Base-by-base conservation (phyloP, 2,797 vertebrate genomes). In the Champsocephalus esox region DNA sequence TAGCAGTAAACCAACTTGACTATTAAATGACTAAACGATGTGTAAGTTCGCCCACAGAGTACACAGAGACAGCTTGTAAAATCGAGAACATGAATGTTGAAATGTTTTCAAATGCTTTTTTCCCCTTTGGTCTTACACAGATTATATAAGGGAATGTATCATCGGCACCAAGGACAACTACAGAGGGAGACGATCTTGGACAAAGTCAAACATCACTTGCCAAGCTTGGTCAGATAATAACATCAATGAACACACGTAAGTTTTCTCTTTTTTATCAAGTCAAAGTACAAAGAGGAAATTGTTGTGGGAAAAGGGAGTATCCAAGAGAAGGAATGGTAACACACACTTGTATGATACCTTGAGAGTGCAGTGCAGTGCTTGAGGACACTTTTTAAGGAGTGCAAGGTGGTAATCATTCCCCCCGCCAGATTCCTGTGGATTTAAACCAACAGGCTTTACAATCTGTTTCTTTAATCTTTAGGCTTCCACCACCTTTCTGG, bases 191-290 rank as follows among this genome's bases (percentile, higher is more conserved):
- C 95, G 95, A 76, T 97, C 97, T 56, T 92, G 96, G 90, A 99
- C 97, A 2, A 98, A 93, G 93, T 97, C 95, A 14, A 98, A 97
- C 88, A 96, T 98, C 78, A 95, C 94, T 59, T 99, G 98, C 89
- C 98, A 99, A 85, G 94, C 96, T 9, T 99, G 98, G 98, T 96
- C 95, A 87, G 97, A 97, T 81, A 97, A 96, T 89, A 96, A 96
- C 88, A 98, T 98, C 79, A 98, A 99, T 24, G 98, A 99, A 72
- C 98, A 99, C 95, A 97, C 95, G 97, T 98, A 95, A 96, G 96
- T 90, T 19, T 21, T 70, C 41, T 73, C 51, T 55, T 59, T 68
- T 70, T 67, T 21, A 50, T 19, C 3, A 21, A 17, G 28, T 45
- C 48, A 9, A 0, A 21, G 48, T 34, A 38, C 2, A 19, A 55